Evolutionary conservation across 2,888 invertebrate genomes (phyloP), one percentile per base, ranked within the genome.

Genomic region (Griposia aprilina): DNA sequence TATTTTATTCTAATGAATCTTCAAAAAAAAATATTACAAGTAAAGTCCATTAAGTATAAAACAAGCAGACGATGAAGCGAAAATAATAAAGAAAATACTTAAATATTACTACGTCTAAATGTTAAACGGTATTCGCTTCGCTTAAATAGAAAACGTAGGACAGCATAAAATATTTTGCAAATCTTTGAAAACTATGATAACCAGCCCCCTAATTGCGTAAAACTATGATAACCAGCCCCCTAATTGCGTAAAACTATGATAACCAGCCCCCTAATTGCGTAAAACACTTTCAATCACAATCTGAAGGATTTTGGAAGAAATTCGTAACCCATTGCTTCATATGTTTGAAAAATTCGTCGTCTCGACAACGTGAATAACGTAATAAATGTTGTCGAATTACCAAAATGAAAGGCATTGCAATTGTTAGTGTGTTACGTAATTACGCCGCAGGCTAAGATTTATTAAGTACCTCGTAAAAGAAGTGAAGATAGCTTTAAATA

Each of bases 401-500:
- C 41, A 41, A 41, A 41, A 41, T 41, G 41, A 41, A 41, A 41
- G 41, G 0, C 2, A 41, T 41, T 41, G 41, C 41, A 41, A 41
- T 41, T 41, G 41, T 5, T 41, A 41, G 7, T 68, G 15, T 23
- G 30, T 68, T 30, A 23, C 23, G 30, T 15, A 50, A 15, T 5
- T 52, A 10, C 5, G 8, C 5, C 23, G 23, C 23, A 3, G 23
- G 15, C 4, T 36, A 41, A 36, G 1, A 10, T 23, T 57, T 17
- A 4, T 23, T 50, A 36, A 62, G 17, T 55, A 74, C 48, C 15
- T 81, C 23, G 7, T 23, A n/a, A 67, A 73, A 30, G 63, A 73
- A 83, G 55, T 73, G 52, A 65, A 72, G 11, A 73, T 30, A 82
- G 73, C 65, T 78, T 83, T 74, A 82, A 74, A 68, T 36, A 60